Conservation (phyloP, 2,888 invertebrate genomes). For the Pterobdella sp. region DNA sequence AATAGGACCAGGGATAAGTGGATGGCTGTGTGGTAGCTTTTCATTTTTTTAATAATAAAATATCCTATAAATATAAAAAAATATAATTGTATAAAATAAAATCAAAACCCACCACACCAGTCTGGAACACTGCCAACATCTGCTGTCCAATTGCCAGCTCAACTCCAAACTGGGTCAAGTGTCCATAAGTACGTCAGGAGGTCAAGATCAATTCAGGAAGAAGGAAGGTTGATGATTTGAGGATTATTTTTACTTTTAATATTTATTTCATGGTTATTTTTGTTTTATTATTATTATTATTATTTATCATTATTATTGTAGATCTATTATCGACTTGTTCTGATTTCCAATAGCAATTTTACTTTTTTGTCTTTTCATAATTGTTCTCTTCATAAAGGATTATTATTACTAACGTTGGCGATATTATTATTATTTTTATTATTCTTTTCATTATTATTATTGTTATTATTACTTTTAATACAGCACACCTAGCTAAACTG, state of each 20-base stretch:
- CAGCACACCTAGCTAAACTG: slow-evolving; percentile 34
- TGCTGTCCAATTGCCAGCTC: slow-evolving; percentile 4
- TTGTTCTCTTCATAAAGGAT: slow-evolving; percentile 21
- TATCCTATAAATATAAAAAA: no score
- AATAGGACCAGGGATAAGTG: no score
- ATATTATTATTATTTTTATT: slow-evolving; percentile 29
- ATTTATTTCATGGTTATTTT: background rate
- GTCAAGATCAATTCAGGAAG: background rate
- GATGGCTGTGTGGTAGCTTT: no score
- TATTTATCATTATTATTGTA: no score
- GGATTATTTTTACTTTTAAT: background rate
- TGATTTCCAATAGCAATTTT: no score
- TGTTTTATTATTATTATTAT: background rate
- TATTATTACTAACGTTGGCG: slow-evolving; percentile 20
- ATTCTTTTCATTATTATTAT: slow-evolving; percentile 34
- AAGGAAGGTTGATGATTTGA: no score
- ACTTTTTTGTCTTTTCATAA: no score
- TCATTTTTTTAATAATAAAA: no score
- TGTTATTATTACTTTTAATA: slow-evolving; percentile 35
- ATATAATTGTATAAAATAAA: no score
- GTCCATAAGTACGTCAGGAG: background rate
- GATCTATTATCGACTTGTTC: background rate
- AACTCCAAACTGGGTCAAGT: background rate
- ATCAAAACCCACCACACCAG: background rate
- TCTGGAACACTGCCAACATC: slow-evolving; percentile 6